Evolutionary conservation across 2,888 invertebrate genomes (phyloP).

Genomic region (Pandemis cinnamomeana): DNA sequence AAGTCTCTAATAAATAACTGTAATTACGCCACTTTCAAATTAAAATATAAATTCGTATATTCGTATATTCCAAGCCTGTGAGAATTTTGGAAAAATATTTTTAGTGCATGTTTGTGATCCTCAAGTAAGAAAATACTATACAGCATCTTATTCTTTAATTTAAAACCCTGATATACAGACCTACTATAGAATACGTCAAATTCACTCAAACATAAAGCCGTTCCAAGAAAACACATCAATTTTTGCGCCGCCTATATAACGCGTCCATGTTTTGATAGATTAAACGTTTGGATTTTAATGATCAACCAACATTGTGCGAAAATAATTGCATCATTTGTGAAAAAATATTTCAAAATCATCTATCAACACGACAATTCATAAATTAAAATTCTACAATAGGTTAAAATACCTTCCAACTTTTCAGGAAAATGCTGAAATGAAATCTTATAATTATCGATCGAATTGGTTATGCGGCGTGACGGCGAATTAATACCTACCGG

Average conservation of each 20-base stretch:
- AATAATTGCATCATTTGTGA: neutral
- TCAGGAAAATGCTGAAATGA: neutral
- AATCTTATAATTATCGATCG: slow-evolving; percentile 18
- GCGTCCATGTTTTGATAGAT: slow-evolving; percentile 45
- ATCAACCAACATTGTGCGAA: slow-evolving; percentile 46
- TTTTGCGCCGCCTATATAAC: slow-evolving; percentile 4
- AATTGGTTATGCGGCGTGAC: slow-evolving; percentile 5
- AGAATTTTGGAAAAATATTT: too few species aligned
- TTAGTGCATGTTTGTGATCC: too few species aligned
- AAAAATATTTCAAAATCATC: neutral
- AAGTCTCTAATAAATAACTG: too few species aligned
- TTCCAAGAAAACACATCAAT: slow-evolving; percentile 50
- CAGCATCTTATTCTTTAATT: neutral
- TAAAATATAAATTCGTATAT: too few species aligned
- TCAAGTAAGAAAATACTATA: neutral
- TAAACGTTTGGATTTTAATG: slow-evolving; percentile 44
- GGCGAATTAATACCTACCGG: neutral
- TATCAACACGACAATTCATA: neutral
- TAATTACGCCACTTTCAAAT: too few species aligned
- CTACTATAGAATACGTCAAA: slow-evolving; percentile 48
- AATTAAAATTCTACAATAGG: neutral
- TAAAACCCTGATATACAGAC: slow-evolving; percentile 31
- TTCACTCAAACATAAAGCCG: slow-evolving; percentile 48
- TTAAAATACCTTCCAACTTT: neutral
- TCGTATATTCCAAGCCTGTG: too few species aligned